Conservation (phyloP, 2,797 vertebrate species). For the Myiothlypis coronata region DNA sequence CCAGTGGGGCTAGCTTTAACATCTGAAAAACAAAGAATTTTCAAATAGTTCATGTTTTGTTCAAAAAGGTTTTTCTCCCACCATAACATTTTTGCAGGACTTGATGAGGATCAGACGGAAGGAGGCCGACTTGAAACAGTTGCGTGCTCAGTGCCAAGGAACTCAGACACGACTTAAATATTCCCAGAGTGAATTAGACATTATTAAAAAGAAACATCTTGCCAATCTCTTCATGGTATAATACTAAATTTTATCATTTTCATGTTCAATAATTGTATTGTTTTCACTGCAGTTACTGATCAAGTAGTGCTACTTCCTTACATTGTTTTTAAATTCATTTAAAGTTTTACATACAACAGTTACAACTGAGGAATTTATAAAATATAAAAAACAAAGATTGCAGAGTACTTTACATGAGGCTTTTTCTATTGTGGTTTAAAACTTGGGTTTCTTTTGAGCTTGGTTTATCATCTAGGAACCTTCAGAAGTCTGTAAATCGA, state of each 20-base stretch:
- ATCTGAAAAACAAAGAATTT: background rate
- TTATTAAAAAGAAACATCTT: conserved; percentile 81
- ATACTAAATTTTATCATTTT: background rate
- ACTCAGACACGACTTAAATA: conserved; percentile 88
- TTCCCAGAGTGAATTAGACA: conserved; percentile 84
- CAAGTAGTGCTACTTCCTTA: background rate
- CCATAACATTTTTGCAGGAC: conserved; percentile 66
- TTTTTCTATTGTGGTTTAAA: background rate
- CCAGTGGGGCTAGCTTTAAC: background rate
- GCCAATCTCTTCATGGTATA: conserved; percentile 77
- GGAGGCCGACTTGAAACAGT: conserved; percentile 85
- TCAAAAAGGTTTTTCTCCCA: background rate
- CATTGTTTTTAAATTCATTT: background rate
- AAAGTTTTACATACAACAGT: background rate
- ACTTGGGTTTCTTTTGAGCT: background rate
- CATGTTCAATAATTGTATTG: background rate
- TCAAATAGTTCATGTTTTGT: background rate
- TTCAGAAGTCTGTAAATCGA: background rate
- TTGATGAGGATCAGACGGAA: conserved; percentile 85
- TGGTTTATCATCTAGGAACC: background rate
- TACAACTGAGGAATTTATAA: background rate
- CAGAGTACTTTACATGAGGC: background rate
- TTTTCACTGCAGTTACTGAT: background rate
- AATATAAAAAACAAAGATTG: background rate
- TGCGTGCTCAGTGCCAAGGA: conserved; percentile 81